Evolutionary conservation across 2,888 invertebrate genomes (phyloP).

Genomic region (Frankliniella fusca): DNA sequence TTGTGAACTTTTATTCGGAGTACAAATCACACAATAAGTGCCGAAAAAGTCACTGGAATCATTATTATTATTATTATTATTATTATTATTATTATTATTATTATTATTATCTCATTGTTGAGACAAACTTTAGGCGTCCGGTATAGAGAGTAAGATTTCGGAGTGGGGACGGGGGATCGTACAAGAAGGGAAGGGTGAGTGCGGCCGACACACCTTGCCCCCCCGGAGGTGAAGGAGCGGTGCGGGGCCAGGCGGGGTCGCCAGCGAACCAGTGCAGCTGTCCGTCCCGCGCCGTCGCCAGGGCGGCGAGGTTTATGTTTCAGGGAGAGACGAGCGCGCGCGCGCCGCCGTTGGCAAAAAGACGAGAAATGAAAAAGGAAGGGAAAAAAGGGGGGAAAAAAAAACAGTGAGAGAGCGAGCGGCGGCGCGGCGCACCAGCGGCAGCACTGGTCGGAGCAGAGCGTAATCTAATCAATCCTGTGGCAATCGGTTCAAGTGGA

Average conservation of each 20-base stretch:
- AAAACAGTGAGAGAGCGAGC: not conserved
- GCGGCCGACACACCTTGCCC: too few species aligned
- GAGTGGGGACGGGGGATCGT: too few species aligned
- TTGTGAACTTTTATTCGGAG: too few species aligned
- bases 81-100: too few species aligned
- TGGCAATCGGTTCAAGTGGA: slow-evolving; percentile 24
- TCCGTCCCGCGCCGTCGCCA: not conserved
- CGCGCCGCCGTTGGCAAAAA: too few species aligned
- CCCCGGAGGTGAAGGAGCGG: not conserved
- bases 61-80: too few species aligned
- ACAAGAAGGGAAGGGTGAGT: too few species aligned
- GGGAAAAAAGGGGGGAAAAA: not conserved
- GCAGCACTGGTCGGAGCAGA: slow-evolving; percentile 21
- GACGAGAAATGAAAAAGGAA: not conserved
- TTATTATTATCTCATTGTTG: too few species aligned
- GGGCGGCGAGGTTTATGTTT: not conserved
- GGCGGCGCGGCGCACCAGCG: not conserved
- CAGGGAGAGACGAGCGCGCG: not conserved
- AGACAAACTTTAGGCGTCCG: too few species aligned
- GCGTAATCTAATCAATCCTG: slow-evolving; percentile 17
- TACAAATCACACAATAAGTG: too few species aligned
- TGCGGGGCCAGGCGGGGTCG: not conserved
- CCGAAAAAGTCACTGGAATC: too few species aligned
- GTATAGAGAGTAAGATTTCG: not conserved
- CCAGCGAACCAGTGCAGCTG: slow-evolving; percentile 1